Evolutionary conservation across 2,113 vertebrate species (phyloP).

Genomic region (Orycteropus afer): DNA sequence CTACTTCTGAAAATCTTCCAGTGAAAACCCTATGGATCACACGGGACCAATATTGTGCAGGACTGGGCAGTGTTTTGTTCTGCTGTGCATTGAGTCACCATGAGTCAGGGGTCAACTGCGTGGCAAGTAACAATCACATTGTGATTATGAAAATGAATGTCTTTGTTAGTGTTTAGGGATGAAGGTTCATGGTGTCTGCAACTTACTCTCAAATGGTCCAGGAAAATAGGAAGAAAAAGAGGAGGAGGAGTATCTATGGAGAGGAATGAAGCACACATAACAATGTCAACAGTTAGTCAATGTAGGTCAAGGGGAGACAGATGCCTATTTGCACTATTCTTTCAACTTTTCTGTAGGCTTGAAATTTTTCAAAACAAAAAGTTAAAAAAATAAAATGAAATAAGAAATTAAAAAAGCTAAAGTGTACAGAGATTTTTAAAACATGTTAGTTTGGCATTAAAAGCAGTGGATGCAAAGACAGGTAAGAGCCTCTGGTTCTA

Average conservation of each 20-base stretch:
- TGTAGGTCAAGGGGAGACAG: neutral
- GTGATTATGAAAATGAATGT: neutral
- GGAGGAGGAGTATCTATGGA: too few relatives aligned
- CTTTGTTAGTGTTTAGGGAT: neutral
- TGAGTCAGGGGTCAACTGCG: too few relatives aligned
- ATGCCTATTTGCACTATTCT: neutral
- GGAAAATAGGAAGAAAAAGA: neutral
- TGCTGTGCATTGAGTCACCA: too few relatives aligned
- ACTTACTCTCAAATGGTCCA: neutral
- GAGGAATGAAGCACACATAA: fast-evolving
- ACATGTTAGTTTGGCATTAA: neutral
- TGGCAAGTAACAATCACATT: too few relatives aligned
- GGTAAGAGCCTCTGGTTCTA: neutral
- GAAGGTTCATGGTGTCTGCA: neutral
- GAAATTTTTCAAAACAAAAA: neutral
- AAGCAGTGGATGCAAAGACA: neutral
- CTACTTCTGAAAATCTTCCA: too few relatives aligned
- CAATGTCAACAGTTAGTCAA: fast-evolving
- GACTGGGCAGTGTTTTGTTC: too few relatives aligned
- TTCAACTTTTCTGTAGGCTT: neutral
- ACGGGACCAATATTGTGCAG: too few relatives aligned
- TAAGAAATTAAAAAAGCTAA: neutral
- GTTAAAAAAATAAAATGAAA: constrained; percentile 24
- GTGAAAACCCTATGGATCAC: too few relatives aligned
- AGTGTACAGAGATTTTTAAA: neutral